These are phyloP conservation scores for Pseudeuparius sepicola DNA, from an alignment of 2,888 invertebrate genomes.

Conservation along the genomic window DNA sequence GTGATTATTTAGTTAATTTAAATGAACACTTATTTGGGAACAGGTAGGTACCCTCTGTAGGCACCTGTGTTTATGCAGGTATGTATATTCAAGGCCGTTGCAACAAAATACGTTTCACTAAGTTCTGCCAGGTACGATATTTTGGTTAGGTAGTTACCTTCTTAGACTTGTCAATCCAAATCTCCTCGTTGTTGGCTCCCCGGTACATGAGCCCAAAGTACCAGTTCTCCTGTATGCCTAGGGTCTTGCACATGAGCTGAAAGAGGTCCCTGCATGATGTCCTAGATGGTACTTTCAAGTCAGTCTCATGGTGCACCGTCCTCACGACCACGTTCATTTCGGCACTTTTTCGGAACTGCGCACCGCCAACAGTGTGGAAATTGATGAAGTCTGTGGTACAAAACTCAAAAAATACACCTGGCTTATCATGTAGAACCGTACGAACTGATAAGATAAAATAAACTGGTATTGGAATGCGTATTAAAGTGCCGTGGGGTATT, in stretches of 20 bases:
- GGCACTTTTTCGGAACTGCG: neutral
- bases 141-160: too few relatives aligned
- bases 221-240: conserved; percentile 36
- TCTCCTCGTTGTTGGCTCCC: conserved; percentile 28
- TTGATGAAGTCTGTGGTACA: conserved; percentile 1
- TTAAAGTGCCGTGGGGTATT: too few relatives aligned
- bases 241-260: conserved; percentile 32
- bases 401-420: neutral
- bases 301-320: conserved; percentile 33
- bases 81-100: too few relatives aligned
- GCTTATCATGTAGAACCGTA: too few relatives aligned
- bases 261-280: conserved; percentile 31
- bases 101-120: too few relatives aligned
- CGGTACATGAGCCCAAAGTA: conserved; percentile 35
- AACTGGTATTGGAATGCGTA: too few relatives aligned
- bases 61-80: too few relatives aligned
- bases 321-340: conserved; percentile 33
- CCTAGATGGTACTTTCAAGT: conserved; percentile 31
- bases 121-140: too few relatives aligned
- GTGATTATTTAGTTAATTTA: too few relatives aligned
- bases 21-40: too few relatives aligned
- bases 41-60: too few relatives aligned
- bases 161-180: conserved; percentile 36
- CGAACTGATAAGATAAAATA: too few relatives aligned
- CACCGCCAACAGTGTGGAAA: conserved; percentile 1